Evolutionary conservation across 2,888 invertebrate species (phyloP).

Genomic region (Athripsodes cinereus): DNA sequence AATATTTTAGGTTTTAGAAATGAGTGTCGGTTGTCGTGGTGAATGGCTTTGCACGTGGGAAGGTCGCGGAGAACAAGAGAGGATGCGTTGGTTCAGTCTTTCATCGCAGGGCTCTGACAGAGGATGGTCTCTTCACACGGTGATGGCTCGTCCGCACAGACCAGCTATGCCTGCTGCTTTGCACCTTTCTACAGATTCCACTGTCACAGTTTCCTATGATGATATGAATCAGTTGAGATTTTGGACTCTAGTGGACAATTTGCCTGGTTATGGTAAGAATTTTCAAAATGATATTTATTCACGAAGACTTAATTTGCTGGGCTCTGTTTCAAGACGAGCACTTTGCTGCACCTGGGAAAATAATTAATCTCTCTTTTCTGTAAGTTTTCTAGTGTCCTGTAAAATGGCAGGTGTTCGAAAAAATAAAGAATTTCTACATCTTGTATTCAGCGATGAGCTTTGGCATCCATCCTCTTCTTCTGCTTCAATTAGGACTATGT

Average conservation of each 20-base stretch:
- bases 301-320: too few species aligned
- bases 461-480: too few species aligned
- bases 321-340: too few species aligned
- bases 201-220: conserved; percentile 16
- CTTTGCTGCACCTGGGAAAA: too few species aligned
- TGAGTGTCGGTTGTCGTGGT: conserved; percentile 24
- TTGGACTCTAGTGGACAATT: conserved; percentile 22
- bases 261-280: conserved; percentile 23
- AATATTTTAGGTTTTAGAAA: conserved; percentile 19
- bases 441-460: too few species aligned
- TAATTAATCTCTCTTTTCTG: too few species aligned
- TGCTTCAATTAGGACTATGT: too few species aligned
- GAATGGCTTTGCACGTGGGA: conserved; percentile 27
- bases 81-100: conserved; percentile 21
- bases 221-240: conserved; percentile 13
- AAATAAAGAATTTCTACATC: too few species aligned
- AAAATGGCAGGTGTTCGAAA: too few species aligned
- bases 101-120: conserved; percentile 5
- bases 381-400: too few species aligned
- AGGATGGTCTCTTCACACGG: conserved; percentile 21
- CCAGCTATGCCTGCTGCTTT: conserved; percentile 20
- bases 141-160: conserved; percentile 23
- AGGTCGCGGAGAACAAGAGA: conserved; percentile 24
- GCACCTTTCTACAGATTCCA: conserved; percentile 15
- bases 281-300: too few species aligned